Evolutionary conservation across 2,113 vertebrate genomes (phyloP).

Genomic region (Peromyscus maniculatus): DNA sequence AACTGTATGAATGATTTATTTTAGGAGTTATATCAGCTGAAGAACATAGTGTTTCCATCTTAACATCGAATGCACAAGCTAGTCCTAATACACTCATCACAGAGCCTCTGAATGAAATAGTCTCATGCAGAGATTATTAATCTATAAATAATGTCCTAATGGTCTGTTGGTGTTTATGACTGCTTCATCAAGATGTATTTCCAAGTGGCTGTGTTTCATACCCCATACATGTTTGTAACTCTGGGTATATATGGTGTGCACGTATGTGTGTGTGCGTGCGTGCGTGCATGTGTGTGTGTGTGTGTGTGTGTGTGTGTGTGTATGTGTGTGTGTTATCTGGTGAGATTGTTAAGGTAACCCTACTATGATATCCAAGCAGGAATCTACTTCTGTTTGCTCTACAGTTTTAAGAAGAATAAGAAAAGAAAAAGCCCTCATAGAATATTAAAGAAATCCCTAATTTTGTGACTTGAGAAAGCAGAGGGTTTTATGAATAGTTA

Average conservation of each 20-base stretch:
- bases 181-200: constrained; percentile 43
- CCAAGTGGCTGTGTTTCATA: neutral
- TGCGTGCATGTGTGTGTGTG: neutral
- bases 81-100: constrained; percentile 22
- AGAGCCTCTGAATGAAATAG: constrained; percentile 38
- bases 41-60: constrained; percentile 64
- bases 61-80: neutral
- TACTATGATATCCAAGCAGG: neutral
- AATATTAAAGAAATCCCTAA: constrained; percentile 67
- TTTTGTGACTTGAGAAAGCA: constrained; percentile 56
- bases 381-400: constrained; percentile 51
- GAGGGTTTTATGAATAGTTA: constrained; percentile 46
- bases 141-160: constrained; percentile 63
- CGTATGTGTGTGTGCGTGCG: neutral
- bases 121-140: constrained; percentile 55
- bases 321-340: neutral
- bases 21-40: constrained; percentile 62
- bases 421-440: constrained; percentile 12
- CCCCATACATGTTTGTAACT: neutral
- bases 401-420: constrained; percentile 56
- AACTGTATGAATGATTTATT: constrained; percentile 64
- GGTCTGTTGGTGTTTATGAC: constrained; percentile 47
- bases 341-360: neutral
- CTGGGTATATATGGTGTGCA: no score
- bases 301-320: no score